Conservation (phyloP, 2,113 vertebrate species). For the Heterochromis multidens region DNA sequence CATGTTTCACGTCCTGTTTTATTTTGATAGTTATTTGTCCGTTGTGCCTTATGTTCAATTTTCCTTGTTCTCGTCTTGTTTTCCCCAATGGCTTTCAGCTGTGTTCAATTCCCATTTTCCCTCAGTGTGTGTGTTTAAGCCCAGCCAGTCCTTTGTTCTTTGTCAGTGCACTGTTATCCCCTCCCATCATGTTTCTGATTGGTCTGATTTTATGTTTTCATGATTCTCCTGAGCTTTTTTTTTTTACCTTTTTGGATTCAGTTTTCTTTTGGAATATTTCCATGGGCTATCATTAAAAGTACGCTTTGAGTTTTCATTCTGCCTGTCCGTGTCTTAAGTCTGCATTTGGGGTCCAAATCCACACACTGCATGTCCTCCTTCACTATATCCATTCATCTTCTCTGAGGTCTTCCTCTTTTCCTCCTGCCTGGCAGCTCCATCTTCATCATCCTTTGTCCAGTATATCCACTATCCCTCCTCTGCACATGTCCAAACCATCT, state of each 20-base stretch:
- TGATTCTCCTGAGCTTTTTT: background rate
- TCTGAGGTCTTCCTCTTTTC: background rate
- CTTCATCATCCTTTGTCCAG: background rate
- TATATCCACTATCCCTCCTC: background rate
- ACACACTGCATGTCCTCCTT: background rate
- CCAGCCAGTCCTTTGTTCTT: background rate
- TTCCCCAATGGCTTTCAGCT: too few relatives aligned
- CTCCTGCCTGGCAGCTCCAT: too few relatives aligned
- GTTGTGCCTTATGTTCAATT: too few relatives aligned
- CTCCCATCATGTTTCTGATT: background rate
- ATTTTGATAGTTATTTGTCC: too few relatives aligned
- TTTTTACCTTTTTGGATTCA: background rate
- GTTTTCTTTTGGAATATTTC: background rate
- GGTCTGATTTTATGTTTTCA: background rate
- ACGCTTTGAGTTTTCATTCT: background rate
- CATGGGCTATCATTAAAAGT: background rate
- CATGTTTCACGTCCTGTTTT: background rate
- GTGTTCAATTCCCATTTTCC: too few relatives aligned
- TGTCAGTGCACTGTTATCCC: background rate
- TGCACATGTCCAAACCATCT: rapidly evolving
- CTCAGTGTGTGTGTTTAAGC: too few relatives aligned
- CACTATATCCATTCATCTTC: background rate
- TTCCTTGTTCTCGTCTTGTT: too few relatives aligned
- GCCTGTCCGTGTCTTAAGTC: background rate
- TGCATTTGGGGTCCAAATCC: background rate